Evolutionary conservation across 2,888 invertebrate species (phyloP).

Genomic region (Caprella mutica): DNA sequence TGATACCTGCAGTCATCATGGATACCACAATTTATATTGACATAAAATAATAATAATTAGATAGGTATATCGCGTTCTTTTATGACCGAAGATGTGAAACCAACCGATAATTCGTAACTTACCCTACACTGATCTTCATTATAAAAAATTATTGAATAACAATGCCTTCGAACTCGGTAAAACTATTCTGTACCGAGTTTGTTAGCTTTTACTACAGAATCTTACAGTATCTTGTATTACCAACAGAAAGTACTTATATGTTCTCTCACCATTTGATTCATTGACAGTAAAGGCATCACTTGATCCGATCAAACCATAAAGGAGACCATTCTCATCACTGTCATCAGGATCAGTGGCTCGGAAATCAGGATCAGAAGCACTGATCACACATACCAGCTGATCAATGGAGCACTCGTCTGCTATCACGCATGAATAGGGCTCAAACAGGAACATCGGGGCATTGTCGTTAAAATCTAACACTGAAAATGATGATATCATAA

Average conservation of each 20-base stretch:
- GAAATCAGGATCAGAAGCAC: constrained; percentile 20
- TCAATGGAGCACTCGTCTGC: constrained; percentile 22
- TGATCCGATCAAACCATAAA: constrained; percentile 69
- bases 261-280: constrained; percentile 43
- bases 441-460: constrained; percentile 24
- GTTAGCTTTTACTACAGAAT: too few species aligned
- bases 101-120: too few species aligned
- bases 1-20: too few species aligned
- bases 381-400: constrained; percentile 16
- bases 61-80: too few species aligned
- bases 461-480: constrained; percentile 34
- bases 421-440: constrained; percentile 19
- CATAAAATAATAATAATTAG: too few species aligned
- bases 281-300: constrained; percentile 66
- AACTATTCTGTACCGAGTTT: too few species aligned
- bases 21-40: too few species aligned
- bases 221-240: too few species aligned
- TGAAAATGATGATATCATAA: neutral
- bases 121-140: neutral
- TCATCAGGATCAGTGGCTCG: constrained; percentile 54
- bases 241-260: too few species aligned
- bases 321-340: constrained; percentile 59
- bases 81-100: too few species aligned
- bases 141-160: too few species aligned
- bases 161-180: too few species aligned